Percentiles rank a stretch among this genome's conserved stretches.
These are phyloP conservation scores for Saxidomus purpurata DNA, from an alignment of 1,140 invertebrate genomes.

Conservation along the genomic window DNA sequence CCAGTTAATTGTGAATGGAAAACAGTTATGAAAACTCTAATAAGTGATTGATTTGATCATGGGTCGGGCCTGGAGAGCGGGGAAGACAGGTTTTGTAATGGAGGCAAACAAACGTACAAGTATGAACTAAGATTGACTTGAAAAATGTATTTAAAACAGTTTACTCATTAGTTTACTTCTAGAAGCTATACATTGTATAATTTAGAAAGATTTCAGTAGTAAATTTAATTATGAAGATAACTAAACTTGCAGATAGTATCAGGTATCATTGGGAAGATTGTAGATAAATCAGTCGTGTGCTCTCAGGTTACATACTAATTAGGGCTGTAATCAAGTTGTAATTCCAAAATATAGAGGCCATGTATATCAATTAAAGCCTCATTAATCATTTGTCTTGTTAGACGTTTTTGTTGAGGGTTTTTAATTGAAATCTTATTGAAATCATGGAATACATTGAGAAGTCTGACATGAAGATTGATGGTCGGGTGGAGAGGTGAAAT, in stretches of 20 bases:
- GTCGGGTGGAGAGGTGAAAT: neutral
- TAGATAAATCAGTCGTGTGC: neutral
- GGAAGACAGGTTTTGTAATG: no score
- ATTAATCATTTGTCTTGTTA: conserved; percentile 8
- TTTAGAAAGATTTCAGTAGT: no score
- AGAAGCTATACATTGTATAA: no score
- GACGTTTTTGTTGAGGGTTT: neutral
- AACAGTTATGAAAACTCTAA: no score
- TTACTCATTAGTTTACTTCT: no score
- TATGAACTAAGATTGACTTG: no score
- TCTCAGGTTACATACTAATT: conserved; percentile 4
- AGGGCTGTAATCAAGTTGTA: conserved; percentile 6
- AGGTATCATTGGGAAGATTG: neutral
- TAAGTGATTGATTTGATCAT: no score
- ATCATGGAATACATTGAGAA: neutral
- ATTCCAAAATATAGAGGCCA: neutral
- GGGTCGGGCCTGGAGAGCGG: no score
- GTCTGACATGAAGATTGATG: neutral
- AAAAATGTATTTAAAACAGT: no score
- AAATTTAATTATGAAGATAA: no score
- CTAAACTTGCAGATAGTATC: neutral
- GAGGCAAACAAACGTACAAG: no score
- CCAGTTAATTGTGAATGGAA: no score
- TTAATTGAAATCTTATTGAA: neutral
- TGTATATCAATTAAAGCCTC: neutral